A percentile compares a stretch with the other conserved stretches of the same genome.
Conservation (phyloP, 2,888 invertebrate species). For the Philonicus albiceps region DNA sequence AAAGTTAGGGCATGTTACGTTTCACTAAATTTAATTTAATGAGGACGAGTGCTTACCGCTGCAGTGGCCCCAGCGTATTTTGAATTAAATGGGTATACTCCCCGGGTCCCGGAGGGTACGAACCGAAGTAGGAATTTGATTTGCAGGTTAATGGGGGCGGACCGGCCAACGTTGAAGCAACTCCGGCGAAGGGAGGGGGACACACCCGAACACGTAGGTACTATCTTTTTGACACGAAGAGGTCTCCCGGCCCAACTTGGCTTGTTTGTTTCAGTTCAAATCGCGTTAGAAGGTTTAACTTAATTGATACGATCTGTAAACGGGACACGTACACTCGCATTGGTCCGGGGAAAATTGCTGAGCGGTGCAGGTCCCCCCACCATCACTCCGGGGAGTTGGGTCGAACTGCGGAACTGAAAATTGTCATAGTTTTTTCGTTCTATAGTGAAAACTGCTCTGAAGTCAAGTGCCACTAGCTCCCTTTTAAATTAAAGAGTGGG, state of each 20-base stretch:
- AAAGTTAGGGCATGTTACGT: constrained; percentile 35
- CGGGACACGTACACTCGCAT: not conserved
- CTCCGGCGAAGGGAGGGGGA: not conserved
- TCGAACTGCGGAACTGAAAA: not conserved
- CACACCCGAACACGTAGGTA: not conserved
- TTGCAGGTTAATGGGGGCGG: constrained; percentile 2
- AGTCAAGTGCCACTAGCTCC: not conserved
- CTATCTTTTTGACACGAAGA: not conserved
- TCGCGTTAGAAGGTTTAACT: not conserved
- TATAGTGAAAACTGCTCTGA: not conserved
- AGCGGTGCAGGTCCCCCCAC: not conserved
- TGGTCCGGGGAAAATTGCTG: not conserved
- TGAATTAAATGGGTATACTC: not conserved
- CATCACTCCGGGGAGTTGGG: not conserved
- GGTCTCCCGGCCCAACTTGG: not conserved
- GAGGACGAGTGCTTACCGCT: not conserved
- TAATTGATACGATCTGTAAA: not conserved
- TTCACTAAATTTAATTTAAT: constrained; percentile 38
- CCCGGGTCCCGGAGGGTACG: not conserved
- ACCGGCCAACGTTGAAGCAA: not conserved
- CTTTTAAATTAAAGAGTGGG: not conserved
- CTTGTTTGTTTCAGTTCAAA: not conserved
- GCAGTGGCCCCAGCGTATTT: not conserved
- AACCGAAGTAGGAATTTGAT: not conserved
- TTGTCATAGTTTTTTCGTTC: not conserved